Base-by-base conservation (phyloP, 2,888 invertebrate species). In the Exephanes ischioxanthus region DNA sequence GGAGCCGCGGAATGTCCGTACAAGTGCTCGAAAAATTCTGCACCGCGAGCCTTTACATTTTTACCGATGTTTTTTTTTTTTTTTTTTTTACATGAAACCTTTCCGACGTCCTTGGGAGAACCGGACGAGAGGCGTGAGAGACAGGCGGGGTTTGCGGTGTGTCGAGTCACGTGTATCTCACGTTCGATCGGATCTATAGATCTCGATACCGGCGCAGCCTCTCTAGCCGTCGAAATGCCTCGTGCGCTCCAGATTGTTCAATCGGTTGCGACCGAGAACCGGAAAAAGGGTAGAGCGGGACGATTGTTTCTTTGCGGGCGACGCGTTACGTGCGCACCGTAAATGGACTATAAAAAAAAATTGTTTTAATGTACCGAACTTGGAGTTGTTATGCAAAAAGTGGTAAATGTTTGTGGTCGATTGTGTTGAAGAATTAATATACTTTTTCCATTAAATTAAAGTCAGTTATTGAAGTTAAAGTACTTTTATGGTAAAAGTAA, bases 101-200 rank as follows among this genome's bases (percentile, higher is more conserved):
- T 55, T 70, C 71, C 33, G 72, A 58, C 77, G 85, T 80, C 85
- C 85, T 85, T 85, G 85, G 80, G 19, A 51, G 63, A 41, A 70
- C 58, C 68, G 72, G 72, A 80, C 75, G 63, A 73, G 68, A 85
- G 76, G 76, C 85, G 85, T 80, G 85, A 85, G 85, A 83, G 85
- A 83, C 85, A 83, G 80, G 79, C 79, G 58, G 68, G 48, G 41
- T 37, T 37, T 2, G 37, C 2, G 37, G 71, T 55, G 51, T 61
- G 77, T 77, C 66, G 77, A 83, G 83, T 85, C 85, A 80, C 83
- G 83, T 80, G 85, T 83, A 80, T 85, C 85, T 85, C 85, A 85
- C 85, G 85, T 85, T 85, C 83, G 80, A 85, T 85, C 83, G 76
- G 72, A 85, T 85, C 70, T 71, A 80, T 79, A 61, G 85, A 85